Percentiles rank a stretch among this genome's conserved stretches.
Conservation (phyloP, 2,797 vertebrate genomes). For the Melanotaenia pygmaea region DNA sequence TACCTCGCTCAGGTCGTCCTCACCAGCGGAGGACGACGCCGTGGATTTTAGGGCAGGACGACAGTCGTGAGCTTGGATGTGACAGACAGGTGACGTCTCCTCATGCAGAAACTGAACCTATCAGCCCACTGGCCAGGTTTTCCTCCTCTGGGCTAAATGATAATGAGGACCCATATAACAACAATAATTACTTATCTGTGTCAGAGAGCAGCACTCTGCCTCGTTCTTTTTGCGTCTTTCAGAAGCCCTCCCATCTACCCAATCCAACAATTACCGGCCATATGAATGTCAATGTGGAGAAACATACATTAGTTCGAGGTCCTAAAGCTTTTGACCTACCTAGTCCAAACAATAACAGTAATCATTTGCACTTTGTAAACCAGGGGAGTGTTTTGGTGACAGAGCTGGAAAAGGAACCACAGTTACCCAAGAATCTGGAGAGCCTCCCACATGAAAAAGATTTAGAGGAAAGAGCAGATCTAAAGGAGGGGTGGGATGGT, state of each 20-base stretch:
- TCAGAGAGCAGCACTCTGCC: slow-evolving; percentile 76
- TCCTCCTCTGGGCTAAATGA: slow-evolving; percentile 68
- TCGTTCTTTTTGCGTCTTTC: slow-evolving; percentile 66
- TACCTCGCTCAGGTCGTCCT: slow-evolving; percentile 85
- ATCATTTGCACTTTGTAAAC: slow-evolving; percentile 74
- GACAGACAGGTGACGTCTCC: slow-evolving; percentile 74
- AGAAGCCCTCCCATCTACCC: slow-evolving; percentile 54
- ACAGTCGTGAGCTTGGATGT: slow-evolving; percentile 76
- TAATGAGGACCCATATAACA: slow-evolving; percentile 64
- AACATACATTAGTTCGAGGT: slow-evolving; percentile 85
- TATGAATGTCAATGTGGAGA: slow-evolving; percentile 85
- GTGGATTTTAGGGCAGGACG: slow-evolving; percentile 83
- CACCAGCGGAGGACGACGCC: slow-evolving; percentile 76
- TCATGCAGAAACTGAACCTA: slow-evolving; percentile 73
- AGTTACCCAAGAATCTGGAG: slow-evolving; percentile 57
- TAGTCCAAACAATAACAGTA: slow-evolving; percentile 79
- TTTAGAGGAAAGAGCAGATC: slow-evolving; percentile 54
- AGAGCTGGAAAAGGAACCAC: slow-evolving; percentile 75
- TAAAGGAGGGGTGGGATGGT: slow-evolving; percentile 52
- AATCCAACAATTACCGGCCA: slow-evolving; percentile 54
- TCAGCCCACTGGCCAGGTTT: slow-evolving; percentile 76
- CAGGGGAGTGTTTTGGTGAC: slow-evolving; percentile 71
- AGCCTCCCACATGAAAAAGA: slow-evolving; percentile 42
- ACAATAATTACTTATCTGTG: slow-evolving; percentile 66
- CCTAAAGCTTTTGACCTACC: slow-evolving; percentile 85